Evolutionary conservation across 2,888 invertebrate species (phyloP), one percentile per base, ranked within the genome.

Genomic region (Limnephilus lunatus): DNA sequence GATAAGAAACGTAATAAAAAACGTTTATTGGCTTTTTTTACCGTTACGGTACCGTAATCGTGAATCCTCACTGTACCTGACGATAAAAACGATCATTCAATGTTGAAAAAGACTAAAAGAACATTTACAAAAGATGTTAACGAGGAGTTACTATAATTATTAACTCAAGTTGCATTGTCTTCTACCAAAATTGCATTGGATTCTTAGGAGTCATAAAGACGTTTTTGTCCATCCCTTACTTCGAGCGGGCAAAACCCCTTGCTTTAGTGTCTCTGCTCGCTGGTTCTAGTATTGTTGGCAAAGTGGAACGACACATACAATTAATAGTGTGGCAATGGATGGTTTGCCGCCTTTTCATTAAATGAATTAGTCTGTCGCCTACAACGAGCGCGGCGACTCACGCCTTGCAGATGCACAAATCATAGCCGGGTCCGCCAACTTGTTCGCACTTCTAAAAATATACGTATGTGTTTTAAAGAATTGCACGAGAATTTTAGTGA

Each of bases 361-460:
- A 35, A 83, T 83, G 32, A 83, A 83, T 83, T 83, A 83, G 83
- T 35, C 32, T 83, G 39, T 83, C 39, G 83, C 83, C 35, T 83
- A 32, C 32, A 83, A 39, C 32, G 32, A 83, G 35, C 9, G 39
- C 39, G 19, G 83, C 83, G 9, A 32, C 48, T 48, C 48, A 48
- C 32, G 32, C 35, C 83, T 68, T 68, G 68, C 68, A 68, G 68
- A 68, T 68, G 68, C 25, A 68, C 68, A n/a, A 68, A 68, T 53
- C 53, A 53, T 68, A 68, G 68, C 25, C 25, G 68, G 68, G 68
- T 68, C 25, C 25, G 9, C 25, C 25, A 68, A n/a, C 25, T n/a
- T 68, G 68, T 68, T 68, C 68, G n/a, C 68, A 68, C 25, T 68
- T 68, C 68, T 25, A 68, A 68, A 68, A 68, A 68, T 5, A 68